phyloP scores from a whole-genome alignment of 2,888 invertebrate genomes.

The Gibbula magus region DNA sequence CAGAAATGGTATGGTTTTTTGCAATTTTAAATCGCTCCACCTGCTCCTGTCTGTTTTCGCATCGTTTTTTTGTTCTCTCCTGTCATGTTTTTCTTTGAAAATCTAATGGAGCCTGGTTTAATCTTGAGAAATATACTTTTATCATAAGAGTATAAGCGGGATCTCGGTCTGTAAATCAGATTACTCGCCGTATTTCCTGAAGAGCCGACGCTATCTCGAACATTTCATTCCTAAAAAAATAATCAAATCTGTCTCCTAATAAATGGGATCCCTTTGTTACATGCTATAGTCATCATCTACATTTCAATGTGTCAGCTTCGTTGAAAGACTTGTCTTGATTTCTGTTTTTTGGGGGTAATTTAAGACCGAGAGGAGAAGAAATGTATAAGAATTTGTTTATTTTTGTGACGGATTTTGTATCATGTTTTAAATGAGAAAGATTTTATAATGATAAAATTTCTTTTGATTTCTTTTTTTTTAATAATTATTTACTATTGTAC shows the following conservation, averaged over 20 bases:
- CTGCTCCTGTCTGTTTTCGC: slow-evolving; percentile 14
- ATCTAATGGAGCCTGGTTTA: slow-evolving; percentile 1
- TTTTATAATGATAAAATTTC: too few species aligned
- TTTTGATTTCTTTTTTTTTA: too few species aligned
- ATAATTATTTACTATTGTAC: too few species aligned
- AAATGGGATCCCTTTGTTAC: background rate
- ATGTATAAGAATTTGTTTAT: too few species aligned
- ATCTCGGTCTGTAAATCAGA: background rate
- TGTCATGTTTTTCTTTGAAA: slow-evolving; percentile 4
- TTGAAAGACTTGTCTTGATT: too few species aligned
- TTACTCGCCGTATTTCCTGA: background rate
- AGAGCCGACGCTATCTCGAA: background rate
- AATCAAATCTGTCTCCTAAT: background rate
- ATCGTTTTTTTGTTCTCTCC: background rate
- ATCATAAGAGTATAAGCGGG: background rate
- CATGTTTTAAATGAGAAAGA: too few species aligned
- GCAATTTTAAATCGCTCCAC: background rate
- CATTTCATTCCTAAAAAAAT: background rate
- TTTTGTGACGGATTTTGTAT: too few species aligned
- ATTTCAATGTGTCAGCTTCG: background rate
- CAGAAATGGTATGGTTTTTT: background rate
- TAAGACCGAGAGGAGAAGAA: too few species aligned
- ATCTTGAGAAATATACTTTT: slow-evolving; percentile 24
- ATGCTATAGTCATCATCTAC: background rate
- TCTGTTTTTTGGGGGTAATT: too few species aligned